Percentiles rank a stretch among this genome's conserved stretches.
phyloP scores from a whole-genome alignment of 2,888 invertebrate species.

The Dynastes tityus region DNA sequence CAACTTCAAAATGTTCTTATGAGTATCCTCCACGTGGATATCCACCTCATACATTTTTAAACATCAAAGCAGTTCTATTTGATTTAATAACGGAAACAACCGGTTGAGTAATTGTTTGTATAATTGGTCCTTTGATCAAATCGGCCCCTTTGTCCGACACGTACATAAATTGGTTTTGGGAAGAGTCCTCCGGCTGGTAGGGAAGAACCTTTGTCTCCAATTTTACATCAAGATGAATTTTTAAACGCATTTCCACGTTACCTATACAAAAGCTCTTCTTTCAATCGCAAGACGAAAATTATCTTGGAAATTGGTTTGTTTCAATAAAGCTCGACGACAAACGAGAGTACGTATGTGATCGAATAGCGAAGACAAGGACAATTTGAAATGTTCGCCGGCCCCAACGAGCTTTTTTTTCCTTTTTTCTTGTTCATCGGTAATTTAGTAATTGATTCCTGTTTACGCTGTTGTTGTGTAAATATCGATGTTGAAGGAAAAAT shows the following conservation, averaged over 20 bases:
- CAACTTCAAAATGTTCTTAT: too few species aligned
- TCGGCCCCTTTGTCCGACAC: slow-evolving; percentile 45
- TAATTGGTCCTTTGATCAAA: slow-evolving; percentile 56
- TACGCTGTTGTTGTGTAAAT: too few species aligned
- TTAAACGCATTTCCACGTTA: slow-evolving; percentile 34
- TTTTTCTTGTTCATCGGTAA: too few species aligned
- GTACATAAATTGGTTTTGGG: slow-evolving; percentile 41
- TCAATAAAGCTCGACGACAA: not conserved
- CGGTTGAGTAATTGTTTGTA: slow-evolving; percentile 54
- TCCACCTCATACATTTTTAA: not conserved
- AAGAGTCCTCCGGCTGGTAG: not conserved
- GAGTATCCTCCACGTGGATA: too few species aligned
- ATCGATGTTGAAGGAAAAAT: too few species aligned
- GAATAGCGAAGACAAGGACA: too few species aligned
- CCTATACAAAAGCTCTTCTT: slow-evolving; percentile 29
- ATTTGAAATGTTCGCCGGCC: too few species aligned
- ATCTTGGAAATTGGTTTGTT: slow-evolving; percentile 43
- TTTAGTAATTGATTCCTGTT: too few species aligned
- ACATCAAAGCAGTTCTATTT: not conserved
- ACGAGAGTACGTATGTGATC: too few species aligned
- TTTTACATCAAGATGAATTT: slow-evolving; percentile 43
- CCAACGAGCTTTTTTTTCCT: not conserved
- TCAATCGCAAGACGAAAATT: slow-evolving; percentile 6
- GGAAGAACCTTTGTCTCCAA: slow-evolving; percentile 38
- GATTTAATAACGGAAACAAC: not conserved